Base-by-base conservation (phyloP, 2,113 vertebrate species). In the Spea bombifrons region DNA sequence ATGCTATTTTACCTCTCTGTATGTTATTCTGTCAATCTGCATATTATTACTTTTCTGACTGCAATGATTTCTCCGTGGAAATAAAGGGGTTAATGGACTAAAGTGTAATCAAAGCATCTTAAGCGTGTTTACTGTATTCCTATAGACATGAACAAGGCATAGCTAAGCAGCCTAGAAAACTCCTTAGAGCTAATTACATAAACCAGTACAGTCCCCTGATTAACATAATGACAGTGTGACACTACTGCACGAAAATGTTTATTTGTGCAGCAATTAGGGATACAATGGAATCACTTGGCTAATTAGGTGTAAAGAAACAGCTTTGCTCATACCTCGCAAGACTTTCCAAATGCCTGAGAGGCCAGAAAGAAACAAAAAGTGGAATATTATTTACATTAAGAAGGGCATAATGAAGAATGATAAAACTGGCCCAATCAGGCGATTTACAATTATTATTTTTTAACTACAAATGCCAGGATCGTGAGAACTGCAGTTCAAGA, bases 251-350 rank as follows among this genome's bases (percentile, higher is more conserved):
- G 75, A 76, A 69, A 59, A 76, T 45, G 75, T n/a, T 57, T 76
- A 76, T 76, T 76, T 76, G 66, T 76, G 65, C 57, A 68, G 66
- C 75, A 76, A 68, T 76, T 76, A 59, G 75, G 75, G 66, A 76
- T 47, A 59, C 67, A 68, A 69, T 15, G 43, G 12, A 76, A 53
- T 76, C 75, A 76, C 75, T 76, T 69, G 75, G 66, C 52, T 69
- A 76, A 76, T 76, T 76, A 76, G 45, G 52, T 43, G 43, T 3
- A 76, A 69, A 43, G 57, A 43, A 76, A 68, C 52, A 68, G 52
- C 46, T 64, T 53, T 5, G 9, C 43, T 55, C 64, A 13, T 59
- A 59, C 55, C 10, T 59, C 55, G 2, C 4, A 4, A 59, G 55
- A 13, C 12, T 52, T 52, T 10, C 9, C 9, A 52, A 52, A 59